These are phyloP conservation scores for Oncorhynchus nerka DNA, from an alignment of 2,113 vertebrate genomes.

Conservation along the genomic window DNA sequence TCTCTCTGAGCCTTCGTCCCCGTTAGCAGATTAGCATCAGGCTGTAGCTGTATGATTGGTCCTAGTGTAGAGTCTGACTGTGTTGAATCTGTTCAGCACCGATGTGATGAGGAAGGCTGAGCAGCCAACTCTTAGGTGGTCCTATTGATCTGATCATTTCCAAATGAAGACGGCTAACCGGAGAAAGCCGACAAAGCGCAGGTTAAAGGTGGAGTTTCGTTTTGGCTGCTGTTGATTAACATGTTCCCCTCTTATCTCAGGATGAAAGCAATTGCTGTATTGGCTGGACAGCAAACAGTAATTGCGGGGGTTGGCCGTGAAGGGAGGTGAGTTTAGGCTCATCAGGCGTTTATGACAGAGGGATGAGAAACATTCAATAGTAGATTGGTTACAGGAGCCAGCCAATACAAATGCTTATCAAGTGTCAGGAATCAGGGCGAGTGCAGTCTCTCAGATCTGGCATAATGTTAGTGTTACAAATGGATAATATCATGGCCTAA, in stretches of 20 bases:
- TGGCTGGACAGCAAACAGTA: background rate
- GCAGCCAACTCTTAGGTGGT: constrained; percentile 62
- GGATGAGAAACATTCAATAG: no score
- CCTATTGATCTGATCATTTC: constrained; percentile 67
- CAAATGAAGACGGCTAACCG: constrained; percentile 44
- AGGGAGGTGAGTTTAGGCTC: background rate
- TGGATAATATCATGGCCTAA: constrained; percentile 18
- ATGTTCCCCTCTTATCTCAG: constrained; percentile 1
- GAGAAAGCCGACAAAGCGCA: constrained; percentile 30
- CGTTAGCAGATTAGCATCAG: constrained; percentile 61
- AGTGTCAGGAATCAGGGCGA: background rate
- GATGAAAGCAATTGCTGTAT: constrained; percentile 1
- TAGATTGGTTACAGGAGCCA: no score
- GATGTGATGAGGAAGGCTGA: constrained; percentile 30
- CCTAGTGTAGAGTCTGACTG: constrained; percentile 29
- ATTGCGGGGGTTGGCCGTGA: background rate
- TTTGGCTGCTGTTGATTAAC: constrained; percentile 39
- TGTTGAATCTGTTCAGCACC: constrained; percentile 35
- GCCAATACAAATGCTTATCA: background rate
- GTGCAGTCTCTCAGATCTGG: background rate
- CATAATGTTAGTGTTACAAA: constrained; percentile 4
- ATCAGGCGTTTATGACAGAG: background rate
- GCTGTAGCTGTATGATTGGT: constrained; percentile 55
- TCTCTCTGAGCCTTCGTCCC: constrained; percentile 60
- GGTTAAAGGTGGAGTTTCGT: constrained; percentile 24